Evolutionary conservation across 2,797 vertebrate species (phyloP).

Genomic region (Phrynocephalus forsythii): DNA sequence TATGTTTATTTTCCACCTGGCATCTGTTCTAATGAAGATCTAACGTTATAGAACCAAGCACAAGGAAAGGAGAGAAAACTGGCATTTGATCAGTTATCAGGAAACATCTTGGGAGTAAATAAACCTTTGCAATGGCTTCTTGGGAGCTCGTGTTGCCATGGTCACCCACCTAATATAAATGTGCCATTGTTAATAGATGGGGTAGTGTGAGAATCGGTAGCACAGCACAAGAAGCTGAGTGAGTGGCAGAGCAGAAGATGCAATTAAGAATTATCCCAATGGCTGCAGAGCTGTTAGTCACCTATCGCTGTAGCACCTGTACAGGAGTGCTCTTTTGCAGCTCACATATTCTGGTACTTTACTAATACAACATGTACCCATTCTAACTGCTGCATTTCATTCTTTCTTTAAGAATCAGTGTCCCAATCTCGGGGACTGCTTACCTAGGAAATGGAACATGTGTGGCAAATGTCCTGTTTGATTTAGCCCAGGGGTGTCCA

Average conservation of each 20-base stretch:
- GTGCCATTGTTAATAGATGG: conserved; percentile 29
- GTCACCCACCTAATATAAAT: conserved; percentile 38
- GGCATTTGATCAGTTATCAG: not conserved
- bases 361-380: not conserved
- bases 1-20: not conserved
- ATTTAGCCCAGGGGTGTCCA: not conserved
- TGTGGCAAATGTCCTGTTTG: not conserved
- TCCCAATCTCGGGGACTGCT: not conserved
- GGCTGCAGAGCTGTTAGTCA: conserved; percentile 4
- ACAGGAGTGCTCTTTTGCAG: not conserved
- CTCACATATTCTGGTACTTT: not conserved
- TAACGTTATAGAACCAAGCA: conserved; percentile 8
- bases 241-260: conserved; percentile 15
- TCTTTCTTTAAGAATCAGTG: not conserved
- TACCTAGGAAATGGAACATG: not conserved
- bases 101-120: conserved; percentile 27
- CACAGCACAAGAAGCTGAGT: conserved; percentile 31
- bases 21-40: conserved; percentile 12
- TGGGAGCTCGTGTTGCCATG: conserved; percentile 33
- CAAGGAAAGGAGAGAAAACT: not conserved
- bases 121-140: conserved; percentile 25
- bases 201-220: conserved; percentile 19
- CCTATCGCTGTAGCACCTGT: not conserved
- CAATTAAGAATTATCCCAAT: conserved; percentile 36
- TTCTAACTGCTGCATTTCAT: not conserved